Base-by-base conservation (phyloP, 2,888 invertebrate genomes). In the Lasioglossum calceatum region DNA sequence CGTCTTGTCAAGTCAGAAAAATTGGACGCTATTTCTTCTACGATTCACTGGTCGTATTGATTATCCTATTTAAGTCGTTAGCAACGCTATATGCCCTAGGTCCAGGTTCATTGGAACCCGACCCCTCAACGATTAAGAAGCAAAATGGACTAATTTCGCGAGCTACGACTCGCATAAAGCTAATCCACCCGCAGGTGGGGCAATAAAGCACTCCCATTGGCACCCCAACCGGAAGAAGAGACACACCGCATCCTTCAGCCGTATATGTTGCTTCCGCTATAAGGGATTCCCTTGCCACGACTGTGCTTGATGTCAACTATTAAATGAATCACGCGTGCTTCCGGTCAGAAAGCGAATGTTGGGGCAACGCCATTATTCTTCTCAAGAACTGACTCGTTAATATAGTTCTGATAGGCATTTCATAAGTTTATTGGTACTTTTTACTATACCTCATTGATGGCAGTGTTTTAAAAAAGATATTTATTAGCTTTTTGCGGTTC, bases 221-320 rank as follows among this genome's bases (percentile, higher is more conserved):
- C 64, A 64, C 64, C 64, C 64, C 16, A 64, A 64, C 64, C 64
- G 64, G 64, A 64, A 64, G 61, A 61, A 61, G 64, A 64, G 64
- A 64, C 64, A 64, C 64, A 19, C 64, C 64, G 64, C 64, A 32
- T 64, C 64, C 64, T 64, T 64, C 64, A 64, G 64, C 64, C 64
- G 32, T 32, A 64, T 64, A 64, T 32, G 64, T 32, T 64, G 64
- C 64, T 64, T 64, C 64, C 64, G 64, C 32, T 64, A 64, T 64
- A 64, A 64, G 64, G 64, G 64, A 64, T 64, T 64, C 64, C 64
- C 64, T 64, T 64, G 32, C 64, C 64, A 19, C 16, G 8, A 64
- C 16, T 64, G 64, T 64, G 27, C 64, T 32, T 64, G 64, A 32
- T 64, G n/a, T 64, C 32, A 32, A 32, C 64, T 32, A 64, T 64